Evolutionary conservation across 2,888 invertebrate species (phyloP).

Genomic region (Trypoxylon attenuatum): DNA sequence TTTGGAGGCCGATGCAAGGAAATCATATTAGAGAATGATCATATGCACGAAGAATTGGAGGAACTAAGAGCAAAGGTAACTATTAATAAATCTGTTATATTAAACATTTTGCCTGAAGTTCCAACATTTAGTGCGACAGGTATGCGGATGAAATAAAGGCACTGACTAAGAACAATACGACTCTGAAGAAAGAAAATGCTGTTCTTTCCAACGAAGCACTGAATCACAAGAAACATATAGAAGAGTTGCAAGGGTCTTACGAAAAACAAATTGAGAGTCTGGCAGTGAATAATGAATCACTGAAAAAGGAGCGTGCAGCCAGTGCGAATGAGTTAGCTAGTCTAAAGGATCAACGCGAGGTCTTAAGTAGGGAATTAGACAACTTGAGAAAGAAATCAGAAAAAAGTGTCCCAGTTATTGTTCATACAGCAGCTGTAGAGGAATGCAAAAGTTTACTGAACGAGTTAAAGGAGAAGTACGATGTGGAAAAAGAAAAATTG

Average conservation of each 20-base stretch:
- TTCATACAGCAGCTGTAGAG: conserved; percentile 82
- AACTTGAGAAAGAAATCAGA: conserved; percentile 77
- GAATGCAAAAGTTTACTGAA: conserved; percentile 86
- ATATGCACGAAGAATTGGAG: conserved; percentile 77
- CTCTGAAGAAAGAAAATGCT: conserved; percentile 72
- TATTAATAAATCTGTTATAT: neutral
- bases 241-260: conserved; percentile 84
- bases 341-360: conserved; percentile 78
- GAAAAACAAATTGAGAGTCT: conserved; percentile 83
- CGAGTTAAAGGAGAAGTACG: conserved; percentile 84
- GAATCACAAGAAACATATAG: conserved; percentile 83
- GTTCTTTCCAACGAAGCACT: conserved; percentile 80
- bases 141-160: conserved; percentile 65
- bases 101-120: neutral
- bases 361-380: conserved; percentile 76
- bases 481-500: conserved; percentile 80
- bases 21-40: conserved; percentile 83
- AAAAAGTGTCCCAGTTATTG: conserved; percentile 79
- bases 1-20: conserved; percentile 84
- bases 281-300: conserved; percentile 80
- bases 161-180: conserved; percentile 64
- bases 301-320: conserved; percentile 80
- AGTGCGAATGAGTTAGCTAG: conserved; percentile 78
- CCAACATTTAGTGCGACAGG: conserved; percentile 61
- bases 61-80: conserved; percentile 73